phyloP scores from a whole-genome alignment of 2,888 invertebrate species.

The Chrysomela aeneicollis region DNA sequence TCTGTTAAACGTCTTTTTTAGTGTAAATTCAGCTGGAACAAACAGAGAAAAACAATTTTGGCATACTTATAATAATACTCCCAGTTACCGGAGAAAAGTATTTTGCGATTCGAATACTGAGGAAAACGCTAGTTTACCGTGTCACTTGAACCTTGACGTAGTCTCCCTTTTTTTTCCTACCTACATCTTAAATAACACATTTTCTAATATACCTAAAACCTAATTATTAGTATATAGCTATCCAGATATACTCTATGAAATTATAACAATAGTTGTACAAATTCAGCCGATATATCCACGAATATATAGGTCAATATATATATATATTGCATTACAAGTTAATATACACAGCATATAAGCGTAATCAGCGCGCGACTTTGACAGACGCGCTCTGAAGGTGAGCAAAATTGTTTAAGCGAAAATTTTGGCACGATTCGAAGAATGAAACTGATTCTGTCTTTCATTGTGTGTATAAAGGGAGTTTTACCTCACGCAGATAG shows the following conservation, averaged over 20 bases:
- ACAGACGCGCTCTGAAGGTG: constrained; percentile 52
- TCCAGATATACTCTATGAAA: constrained; percentile 61
- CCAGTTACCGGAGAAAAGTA: no score
- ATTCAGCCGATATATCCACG: constrained; percentile 58
- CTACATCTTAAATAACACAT: constrained; percentile 55
- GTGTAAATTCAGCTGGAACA: neutral
- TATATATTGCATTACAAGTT: constrained; percentile 61
- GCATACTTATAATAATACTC: no score
- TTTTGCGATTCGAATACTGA: no score
- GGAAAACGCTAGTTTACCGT: neutral
- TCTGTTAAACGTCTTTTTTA: neutral
- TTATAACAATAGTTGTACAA: constrained; percentile 62
- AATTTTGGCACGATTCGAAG: constrained; percentile 59
- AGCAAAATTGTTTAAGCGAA: constrained; percentile 60
- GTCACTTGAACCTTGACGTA: constrained; percentile 45
- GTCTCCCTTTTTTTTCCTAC: constrained; percentile 45
- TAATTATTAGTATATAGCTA: constrained; percentile 33
- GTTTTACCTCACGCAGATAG: no score
- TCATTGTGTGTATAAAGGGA: constrained; percentile 20
- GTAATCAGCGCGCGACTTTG: constrained; percentile 54
- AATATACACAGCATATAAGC: constrained; percentile 63
- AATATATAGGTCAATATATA: constrained; percentile 59
- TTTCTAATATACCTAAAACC: constrained; percentile 50
- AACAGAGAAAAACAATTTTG: neutral
- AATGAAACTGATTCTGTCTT: constrained; percentile 28